phyloP scores from a whole-genome alignment of 2,888 invertebrate species.

The Ichneumoninae sp. region DNA sequence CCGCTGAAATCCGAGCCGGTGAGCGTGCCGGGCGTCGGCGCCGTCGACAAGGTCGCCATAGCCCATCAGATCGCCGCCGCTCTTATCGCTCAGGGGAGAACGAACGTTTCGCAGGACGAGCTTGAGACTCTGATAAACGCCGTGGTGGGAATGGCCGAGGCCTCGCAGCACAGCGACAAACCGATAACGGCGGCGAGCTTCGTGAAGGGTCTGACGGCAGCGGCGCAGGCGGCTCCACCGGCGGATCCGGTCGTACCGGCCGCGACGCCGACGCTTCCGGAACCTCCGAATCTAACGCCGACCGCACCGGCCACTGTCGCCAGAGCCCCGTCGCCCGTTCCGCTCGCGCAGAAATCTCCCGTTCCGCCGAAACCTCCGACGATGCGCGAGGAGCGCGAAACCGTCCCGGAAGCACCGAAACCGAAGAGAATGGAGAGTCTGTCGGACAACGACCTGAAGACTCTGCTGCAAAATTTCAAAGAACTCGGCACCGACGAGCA shows the following conservation, averaged over 20 bases:
- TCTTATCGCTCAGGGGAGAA: conserved; percentile 91
- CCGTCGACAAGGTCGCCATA: conserved; percentile 91
- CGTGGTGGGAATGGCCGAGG: conserved; percentile 90
- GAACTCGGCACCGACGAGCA: conserved; percentile 93
- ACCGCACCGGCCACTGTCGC: conserved; percentile 52
- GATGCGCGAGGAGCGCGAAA: conserved; percentile 46
- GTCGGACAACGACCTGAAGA: conserved; percentile 92
- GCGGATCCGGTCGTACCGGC: conserved; percentile 66
- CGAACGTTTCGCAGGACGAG: conserved; percentile 92
- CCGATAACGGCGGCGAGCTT: conserved; percentile 85
- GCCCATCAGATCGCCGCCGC: conserved; percentile 93
- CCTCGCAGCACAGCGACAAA: conserved; percentile 85
- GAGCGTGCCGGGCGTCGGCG: conserved; percentile 89
- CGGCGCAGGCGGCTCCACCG: conserved; percentile 38
- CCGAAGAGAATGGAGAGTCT: conserved; percentile 88
- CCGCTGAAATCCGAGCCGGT: conserved; percentile 84
- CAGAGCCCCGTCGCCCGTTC: conserved; percentile 35
- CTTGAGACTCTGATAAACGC: conserved; percentile 92
- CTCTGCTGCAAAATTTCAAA: conserved; percentile 92
- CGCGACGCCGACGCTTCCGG: conserved; percentile 56
- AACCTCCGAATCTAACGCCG: conserved; percentile 35
- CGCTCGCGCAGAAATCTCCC: conserved; percentile 7
- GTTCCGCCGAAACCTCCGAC: neutral
- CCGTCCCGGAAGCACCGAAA: conserved; percentile 70
- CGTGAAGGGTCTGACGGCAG: conserved; percentile 81